Evolutionary conservation across 2,888 invertebrate genomes (phyloP).

Genomic region (Subacronicta megacephala): DNA sequence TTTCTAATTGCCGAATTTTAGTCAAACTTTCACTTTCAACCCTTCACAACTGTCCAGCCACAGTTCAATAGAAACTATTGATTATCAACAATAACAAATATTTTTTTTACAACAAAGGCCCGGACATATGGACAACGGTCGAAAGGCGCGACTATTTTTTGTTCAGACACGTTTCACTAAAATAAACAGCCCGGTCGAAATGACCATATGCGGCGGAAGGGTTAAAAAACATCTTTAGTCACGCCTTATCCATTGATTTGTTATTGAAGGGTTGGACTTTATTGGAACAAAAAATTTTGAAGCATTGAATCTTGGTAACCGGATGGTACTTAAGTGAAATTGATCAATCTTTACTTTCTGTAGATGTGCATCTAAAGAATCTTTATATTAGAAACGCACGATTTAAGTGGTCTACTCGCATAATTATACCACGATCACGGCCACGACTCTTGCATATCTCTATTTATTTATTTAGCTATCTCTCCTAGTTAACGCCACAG

Average conservation of each 20-base stretch:
- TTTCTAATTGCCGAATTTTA: background rate
- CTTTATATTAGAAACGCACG: too few species aligned
- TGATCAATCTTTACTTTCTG: slow-evolving; percentile 16
- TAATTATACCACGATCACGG: too few species aligned
- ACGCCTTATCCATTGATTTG: slow-evolving; percentile 76
- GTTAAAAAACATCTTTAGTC: slow-evolving; percentile 67
- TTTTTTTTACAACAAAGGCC: slow-evolving; percentile 65
- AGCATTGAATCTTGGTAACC: slow-evolving; percentile 9
- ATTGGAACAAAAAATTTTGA: slow-evolving; percentile 46
- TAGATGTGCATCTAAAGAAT: too few species aligned
- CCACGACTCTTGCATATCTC: too few species aligned
- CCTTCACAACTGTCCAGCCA: slow-evolving; percentile 68
- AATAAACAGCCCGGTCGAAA: slow-evolving; percentile 54
- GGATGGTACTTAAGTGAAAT: slow-evolving; percentile 31
- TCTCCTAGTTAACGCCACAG: too few species aligned
- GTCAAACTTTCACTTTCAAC: slow-evolving; percentile 48
- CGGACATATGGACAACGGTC: slow-evolving; percentile 70
- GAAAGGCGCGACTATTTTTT: slow-evolving; percentile 53
- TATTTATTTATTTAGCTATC: too few species aligned
- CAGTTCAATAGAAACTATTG: slow-evolving; percentile 68
- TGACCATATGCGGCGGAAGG: slow-evolving; percentile 74
- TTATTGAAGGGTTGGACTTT: slow-evolving; percentile 56
- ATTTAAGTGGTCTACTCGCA: too few species aligned
- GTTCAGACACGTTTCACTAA: slow-evolving; percentile 67
- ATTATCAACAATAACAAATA: slow-evolving; percentile 71